These are phyloP conservation scores for Plumapathes pennacea DNA, from an alignment of 92 coral and sea anemone genomes.

Conservation along the genomic window DNA sequence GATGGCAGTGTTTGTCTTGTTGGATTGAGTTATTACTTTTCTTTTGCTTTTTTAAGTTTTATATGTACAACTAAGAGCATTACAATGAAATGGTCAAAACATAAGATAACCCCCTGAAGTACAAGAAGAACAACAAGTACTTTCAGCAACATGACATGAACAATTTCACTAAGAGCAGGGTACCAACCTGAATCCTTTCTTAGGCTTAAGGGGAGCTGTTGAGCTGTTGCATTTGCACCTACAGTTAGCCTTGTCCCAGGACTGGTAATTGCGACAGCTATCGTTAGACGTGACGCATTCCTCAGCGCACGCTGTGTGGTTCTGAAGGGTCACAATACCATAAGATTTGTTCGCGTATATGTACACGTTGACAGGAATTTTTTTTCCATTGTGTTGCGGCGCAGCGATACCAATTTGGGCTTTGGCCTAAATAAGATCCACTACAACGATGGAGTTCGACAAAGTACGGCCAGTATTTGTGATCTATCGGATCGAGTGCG, in stretches of 20 bases:
- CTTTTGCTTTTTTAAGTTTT: too few species aligned
- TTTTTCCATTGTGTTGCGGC: slow-evolving; percentile 31
- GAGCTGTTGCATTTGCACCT: slow-evolving; percentile 48
- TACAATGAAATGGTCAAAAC: too few species aligned
- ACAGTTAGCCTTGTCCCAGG: slow-evolving; percentile 31
- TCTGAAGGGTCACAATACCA: slow-evolving; percentile 15
- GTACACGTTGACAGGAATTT: slow-evolving; percentile 12
- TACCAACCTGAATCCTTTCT: slow-evolving; percentile 17
- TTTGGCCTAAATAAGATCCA: slow-evolving; percentile 29
- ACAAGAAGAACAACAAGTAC: too few species aligned
- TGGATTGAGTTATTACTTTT: too few species aligned
- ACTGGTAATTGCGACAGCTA: slow-evolving; percentile 47
- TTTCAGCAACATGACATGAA: too few species aligned
- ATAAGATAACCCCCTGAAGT: too few species aligned
- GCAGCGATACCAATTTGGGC: slow-evolving; percentile 51
- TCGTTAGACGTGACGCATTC: slow-evolving; percentile 45
- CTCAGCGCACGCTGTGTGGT: slow-evolving; percentile 64
- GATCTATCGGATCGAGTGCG: slow-evolving; percentile 43
- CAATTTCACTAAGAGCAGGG: too few species aligned
- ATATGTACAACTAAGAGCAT: too few species aligned
- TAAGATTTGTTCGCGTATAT: neutral
- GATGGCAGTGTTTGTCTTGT: too few species aligned
- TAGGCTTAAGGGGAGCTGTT: slow-evolving; percentile 25
- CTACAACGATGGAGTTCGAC: slow-evolving; percentile 76
- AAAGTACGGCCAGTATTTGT: slow-evolving; percentile 60